Percentiles rank a stretch among this genome's conserved stretches.
phyloP scores from a whole-genome alignment of 2,797 vertebrate genomes.

The Notolabrus celidotus region DNA sequence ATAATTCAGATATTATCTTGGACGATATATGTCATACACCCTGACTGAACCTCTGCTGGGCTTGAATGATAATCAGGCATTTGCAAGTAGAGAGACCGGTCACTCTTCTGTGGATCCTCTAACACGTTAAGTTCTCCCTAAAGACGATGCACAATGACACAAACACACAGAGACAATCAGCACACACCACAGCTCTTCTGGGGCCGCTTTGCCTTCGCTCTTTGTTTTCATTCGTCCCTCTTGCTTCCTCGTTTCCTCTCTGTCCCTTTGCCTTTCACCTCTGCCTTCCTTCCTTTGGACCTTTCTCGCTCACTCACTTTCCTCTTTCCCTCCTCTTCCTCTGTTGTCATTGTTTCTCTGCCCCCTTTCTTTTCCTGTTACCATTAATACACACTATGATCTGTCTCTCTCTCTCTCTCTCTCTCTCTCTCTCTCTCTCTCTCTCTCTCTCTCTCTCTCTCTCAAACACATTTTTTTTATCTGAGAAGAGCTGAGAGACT shows the following conservation, averaged over 20 bases:
- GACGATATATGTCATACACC: no score
- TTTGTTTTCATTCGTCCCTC: conserved; percentile 53
- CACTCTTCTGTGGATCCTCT: no score
- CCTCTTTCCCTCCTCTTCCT: conserved; percentile 11
- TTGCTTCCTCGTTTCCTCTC: conserved; percentile 68
- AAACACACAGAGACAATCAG: conserved; percentile 28
- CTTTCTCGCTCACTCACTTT: conserved; percentile 24
- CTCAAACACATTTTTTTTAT: not conserved
- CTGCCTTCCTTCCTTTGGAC: conserved; percentile 64
- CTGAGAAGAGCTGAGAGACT: no score
- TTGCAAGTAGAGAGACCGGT: no score
- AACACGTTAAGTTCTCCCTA: no score
- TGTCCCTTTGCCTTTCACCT: conserved; percentile 66
- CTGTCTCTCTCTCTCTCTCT: no score
- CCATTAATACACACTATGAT: not conserved
- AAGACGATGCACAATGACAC: conserved; percentile 10
- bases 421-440: no score
- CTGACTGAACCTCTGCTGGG: no score
- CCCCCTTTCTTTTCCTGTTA: conserved; percentile 26
- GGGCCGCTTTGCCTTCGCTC: conserved; percentile 50
- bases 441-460: not conserved
- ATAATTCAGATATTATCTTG: no score
- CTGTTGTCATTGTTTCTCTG: conserved; percentile 30
- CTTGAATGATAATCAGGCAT: no score
- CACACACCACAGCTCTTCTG: conserved; percentile 34